Conservation (phyloP, 2,797 vertebrate genomes). For the Rhodeus uyekii region DNA sequence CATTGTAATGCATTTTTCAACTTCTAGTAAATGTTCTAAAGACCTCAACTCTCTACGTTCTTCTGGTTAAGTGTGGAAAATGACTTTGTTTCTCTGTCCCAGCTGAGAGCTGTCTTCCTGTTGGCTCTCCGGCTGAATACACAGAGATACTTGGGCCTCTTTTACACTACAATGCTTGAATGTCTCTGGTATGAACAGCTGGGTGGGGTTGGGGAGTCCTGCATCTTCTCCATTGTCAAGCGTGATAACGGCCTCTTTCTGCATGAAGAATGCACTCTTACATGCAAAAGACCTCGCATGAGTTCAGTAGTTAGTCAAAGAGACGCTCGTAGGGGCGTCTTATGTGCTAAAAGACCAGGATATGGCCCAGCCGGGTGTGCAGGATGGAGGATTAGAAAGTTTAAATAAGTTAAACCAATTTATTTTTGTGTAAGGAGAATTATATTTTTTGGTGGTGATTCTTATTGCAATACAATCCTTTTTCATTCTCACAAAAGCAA, state of each 20-base stretch:
- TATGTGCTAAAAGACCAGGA: slow-evolving; percentile 16
- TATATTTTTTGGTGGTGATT: background rate
- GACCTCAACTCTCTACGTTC: background rate
- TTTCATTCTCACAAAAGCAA: background rate
- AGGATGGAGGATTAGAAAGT: background rate
- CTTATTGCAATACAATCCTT: background rate
- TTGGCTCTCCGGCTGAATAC: slow-evolving; percentile 24
- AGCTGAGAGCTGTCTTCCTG: slow-evolving; percentile 19
- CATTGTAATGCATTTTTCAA: background rate
- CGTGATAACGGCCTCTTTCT: slow-evolving; percentile 49
- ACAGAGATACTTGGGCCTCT: slow-evolving; percentile 15
- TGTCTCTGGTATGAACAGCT: slow-evolving; percentile 44
- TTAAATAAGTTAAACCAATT: background rate
- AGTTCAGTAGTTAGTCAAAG: slow-evolving; percentile 29
- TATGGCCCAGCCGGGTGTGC: slow-evolving; percentile 10
- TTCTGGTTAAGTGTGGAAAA: background rate
- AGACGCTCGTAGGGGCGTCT: background rate
- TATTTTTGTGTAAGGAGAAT: background rate
- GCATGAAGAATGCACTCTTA: slow-evolving; percentile 28
- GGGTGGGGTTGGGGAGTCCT: slow-evolving; percentile 38
- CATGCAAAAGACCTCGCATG: slow-evolving; percentile 32
- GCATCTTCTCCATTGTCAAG: slow-evolving; percentile 45
- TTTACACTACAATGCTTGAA: slow-evolving; percentile 45
- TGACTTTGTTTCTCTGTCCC: background rate
- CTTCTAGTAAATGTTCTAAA: background rate